Percentiles rank a stretch among this genome's conserved stretches.
These are phyloP conservation scores for Sesamia inferens DNA, from an alignment of 2,888 invertebrate genomes.

Conservation along the genomic window DNA sequence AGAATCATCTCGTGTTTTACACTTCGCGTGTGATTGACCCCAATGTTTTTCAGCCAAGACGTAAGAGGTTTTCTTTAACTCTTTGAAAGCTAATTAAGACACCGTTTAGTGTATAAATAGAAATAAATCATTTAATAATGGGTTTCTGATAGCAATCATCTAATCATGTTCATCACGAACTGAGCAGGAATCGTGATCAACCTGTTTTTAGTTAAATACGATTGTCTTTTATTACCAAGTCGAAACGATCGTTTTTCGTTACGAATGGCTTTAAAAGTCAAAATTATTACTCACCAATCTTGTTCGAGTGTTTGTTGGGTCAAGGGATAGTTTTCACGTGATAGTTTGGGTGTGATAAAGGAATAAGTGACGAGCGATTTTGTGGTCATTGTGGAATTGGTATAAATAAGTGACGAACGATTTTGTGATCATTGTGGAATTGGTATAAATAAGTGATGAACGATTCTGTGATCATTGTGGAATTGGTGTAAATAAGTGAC, in stretches of 20 bases:
- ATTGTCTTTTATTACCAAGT: constrained; percentile 1
- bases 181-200: constrained; percentile 43
- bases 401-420: no score
- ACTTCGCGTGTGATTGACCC: constrained; percentile 1
- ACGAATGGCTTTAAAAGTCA: not conserved
- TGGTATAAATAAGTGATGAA: no score
- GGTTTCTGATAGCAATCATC: constrained; percentile 19
- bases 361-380: no score
- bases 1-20: not conserved
- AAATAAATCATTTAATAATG: constrained; percentile 32
- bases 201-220: constrained; percentile 11
- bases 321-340: not conserved
- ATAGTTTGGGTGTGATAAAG: constrained; percentile 7
- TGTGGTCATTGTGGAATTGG: no score
- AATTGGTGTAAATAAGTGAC: no score
- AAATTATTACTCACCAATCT: not conserved
- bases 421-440: no score
- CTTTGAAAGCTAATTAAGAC: constrained; percentile 9
- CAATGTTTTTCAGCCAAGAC: not conserved
- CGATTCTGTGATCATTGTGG: no score
- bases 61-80: constrained; percentile 9
- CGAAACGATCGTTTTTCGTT: not conserved
- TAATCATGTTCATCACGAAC: constrained; percentile 42
- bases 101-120: constrained; percentile 27
- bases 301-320: not conserved